These are phyloP conservation scores for Lottia scabra DNA, from an alignment of 2,888 invertebrate genomes.

Conservation along the genomic window DNA sequence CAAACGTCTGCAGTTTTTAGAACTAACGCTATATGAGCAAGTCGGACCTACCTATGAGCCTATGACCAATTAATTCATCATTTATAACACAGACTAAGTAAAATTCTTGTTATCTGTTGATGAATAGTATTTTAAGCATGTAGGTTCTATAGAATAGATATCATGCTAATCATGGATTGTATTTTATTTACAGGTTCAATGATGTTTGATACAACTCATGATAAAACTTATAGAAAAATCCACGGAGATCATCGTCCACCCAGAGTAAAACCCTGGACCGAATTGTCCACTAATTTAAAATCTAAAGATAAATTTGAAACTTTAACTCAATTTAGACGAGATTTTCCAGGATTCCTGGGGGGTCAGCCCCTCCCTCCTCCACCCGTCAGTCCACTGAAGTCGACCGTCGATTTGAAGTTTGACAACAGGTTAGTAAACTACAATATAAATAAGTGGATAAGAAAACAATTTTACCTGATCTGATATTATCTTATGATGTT, in stretches of 20 bases:
- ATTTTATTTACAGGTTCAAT: slow-evolving; percentile 48
- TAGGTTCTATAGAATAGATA: too few relatives aligned
- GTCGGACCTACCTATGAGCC: too few relatives aligned
- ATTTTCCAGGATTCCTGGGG: slow-evolving; percentile 51
- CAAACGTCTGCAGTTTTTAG: too few relatives aligned
- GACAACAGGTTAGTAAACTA: slow-evolving; percentile 54
- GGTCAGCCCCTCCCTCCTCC: slow-evolving; percentile 50
- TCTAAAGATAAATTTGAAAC: slow-evolving; percentile 48
- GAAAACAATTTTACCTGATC: too few relatives aligned
- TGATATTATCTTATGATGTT: too few relatives aligned
- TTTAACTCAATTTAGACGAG: slow-evolving; percentile 53
- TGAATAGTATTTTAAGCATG: too few relatives aligned
- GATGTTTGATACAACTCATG: slow-evolving; percentile 55
- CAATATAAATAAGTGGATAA: too few relatives aligned
- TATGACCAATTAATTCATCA: too few relatives aligned
- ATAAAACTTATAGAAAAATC: slow-evolving; percentile 51
- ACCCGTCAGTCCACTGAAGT: slow-evolving; percentile 55
- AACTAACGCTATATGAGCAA: too few relatives aligned
- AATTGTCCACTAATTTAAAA: slow-evolving; percentile 33
- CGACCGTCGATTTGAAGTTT: slow-evolving; percentile 61
- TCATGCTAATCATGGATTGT: too few relatives aligned
- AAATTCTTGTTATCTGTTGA: too few relatives aligned
- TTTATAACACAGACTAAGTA: too few relatives aligned
- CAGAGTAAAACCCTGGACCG: slow-evolving; percentile 41
- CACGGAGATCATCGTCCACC: slow-evolving; percentile 50